Conservation (phyloP, 2,888 invertebrate species). For the Anthoptus insignis region DNA sequence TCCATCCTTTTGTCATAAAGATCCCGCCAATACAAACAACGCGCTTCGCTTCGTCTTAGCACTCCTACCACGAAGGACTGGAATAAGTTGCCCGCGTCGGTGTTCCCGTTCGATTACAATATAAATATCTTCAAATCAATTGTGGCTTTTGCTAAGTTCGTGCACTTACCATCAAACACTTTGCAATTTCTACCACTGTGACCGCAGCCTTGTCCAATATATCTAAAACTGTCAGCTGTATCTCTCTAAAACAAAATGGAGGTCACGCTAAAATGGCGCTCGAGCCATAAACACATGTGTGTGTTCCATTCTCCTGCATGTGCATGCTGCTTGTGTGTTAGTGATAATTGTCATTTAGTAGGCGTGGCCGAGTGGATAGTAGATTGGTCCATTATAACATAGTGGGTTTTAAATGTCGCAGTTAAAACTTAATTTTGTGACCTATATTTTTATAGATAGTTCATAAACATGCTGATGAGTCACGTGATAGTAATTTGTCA, state of each 20-base stretch:
- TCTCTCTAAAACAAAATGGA: constrained; percentile 31
- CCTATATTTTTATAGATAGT: constrained; percentile 1
- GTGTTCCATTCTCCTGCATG: constrained; percentile 49
- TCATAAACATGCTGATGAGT: too few relatives aligned
- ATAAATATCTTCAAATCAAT: too few relatives aligned
- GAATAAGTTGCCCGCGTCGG: too few relatives aligned
- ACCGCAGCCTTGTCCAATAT: constrained; percentile 5
- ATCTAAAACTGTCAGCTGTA: constrained; percentile 25
- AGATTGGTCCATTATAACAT: constrained; percentile 63
- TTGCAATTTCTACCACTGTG: too few relatives aligned
- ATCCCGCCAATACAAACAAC: too few relatives aligned
- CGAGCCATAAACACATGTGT: constrained; percentile 39
- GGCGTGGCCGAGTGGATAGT: constrained; percentile 64
- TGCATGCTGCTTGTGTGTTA: constrained; percentile 44
- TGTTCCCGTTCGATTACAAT: too few relatives aligned
- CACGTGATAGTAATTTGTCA: too few relatives aligned
- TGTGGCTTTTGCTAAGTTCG: too few relatives aligned
- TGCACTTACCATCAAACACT: too few relatives aligned
- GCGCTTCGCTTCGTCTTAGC: too few relatives aligned
- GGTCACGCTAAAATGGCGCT: constrained; percentile 29
- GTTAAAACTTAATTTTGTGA: constrained; percentile 16
- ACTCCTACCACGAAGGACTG: too few relatives aligned
- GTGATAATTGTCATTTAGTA: constrained; percentile 63
- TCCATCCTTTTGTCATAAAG: too few relatives aligned
- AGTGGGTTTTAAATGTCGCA: constrained; percentile 39